Evolutionary conservation across 2,113 vertebrate species (phyloP), one percentile per base, ranked within the genome.

Genomic region (Prunella fulvescens): DNA sequence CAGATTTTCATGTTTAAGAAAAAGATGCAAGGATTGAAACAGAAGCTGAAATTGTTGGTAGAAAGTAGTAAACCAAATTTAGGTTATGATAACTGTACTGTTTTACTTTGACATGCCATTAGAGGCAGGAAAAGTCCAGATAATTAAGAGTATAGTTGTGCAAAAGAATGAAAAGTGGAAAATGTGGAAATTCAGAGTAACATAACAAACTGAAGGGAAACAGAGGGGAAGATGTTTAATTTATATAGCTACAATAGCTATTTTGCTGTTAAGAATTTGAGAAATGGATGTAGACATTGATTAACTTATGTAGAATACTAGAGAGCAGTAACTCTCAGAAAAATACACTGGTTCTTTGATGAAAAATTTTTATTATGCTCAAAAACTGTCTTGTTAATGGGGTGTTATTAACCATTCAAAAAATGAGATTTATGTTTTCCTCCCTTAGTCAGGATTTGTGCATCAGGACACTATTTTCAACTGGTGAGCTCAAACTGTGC

Each of bases 191-290:
- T 19, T 67, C 42, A 64, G 16, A 58, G 9, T 37, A n/a, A 0
- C 28, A 81, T 35, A 39, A 45, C 19, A 48, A 86, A 72, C 23
- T 60, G 22, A 67, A 78, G 9, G 17, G 40, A 86, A 73, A 71
- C 0, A 1, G 12, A 81, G 11, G 19, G 14, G 5, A 4, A 86
- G 6, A 33, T 8, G 0, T 60, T 74, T 57, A 61, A 44, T 67
- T 67, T 78, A 25, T 50, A 45, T 10, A 67, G 11, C 11, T 31
- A 9, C 10, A 61, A 29, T 6, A 64, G 6, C 3, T 53, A 53
- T 84, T 91, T 72, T 69, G 53, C 10, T 60, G 11, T 60, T 79
- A 31, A 66, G 12, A n/a, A 5, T 3, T 44, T 57, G 3, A 81
- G 31, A 81, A 86, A 47, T 2, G 1, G 14, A 58, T 58, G 77